These are phyloP conservation scores for Turritopsis dohrnii DNA, from an alignment of 30 jellyfish, hydroid and myxozoan species.

Conservation along the genomic window DNA sequence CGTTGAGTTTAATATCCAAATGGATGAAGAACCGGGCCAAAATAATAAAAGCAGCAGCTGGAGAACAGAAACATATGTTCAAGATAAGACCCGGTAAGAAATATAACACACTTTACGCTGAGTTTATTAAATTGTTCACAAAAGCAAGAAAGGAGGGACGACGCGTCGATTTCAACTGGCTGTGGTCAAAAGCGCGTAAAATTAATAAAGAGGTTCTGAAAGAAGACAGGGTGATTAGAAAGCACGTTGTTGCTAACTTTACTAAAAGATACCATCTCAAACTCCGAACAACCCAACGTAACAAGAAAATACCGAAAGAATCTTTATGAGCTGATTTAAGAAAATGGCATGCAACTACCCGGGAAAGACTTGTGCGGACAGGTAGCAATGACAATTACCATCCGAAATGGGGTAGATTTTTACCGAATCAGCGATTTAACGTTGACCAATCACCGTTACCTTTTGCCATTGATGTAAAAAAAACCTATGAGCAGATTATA, in stretches of 20 bases:
- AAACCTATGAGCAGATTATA: slow-evolving; percentile 30
- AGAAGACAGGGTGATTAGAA: too few relatives aligned
- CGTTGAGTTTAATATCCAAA: too few relatives aligned
- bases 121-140: background rate
- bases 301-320: too few relatives aligned
- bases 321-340: too few relatives aligned
- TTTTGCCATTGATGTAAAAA: slow-evolving; percentile 32
- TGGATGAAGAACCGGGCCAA: too few relatives aligned
- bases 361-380: slow-evolving; percentile 34
- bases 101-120: background rate
- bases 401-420: slow-evolving; percentile 41
- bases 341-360: slow-evolving; percentile 37
- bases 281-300: too few relatives aligned
- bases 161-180: background rate
- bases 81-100: background rate
- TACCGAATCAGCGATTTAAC: slow-evolving; percentile 32
- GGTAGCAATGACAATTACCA: slow-evolving; percentile 33
- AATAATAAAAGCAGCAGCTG: too few relatives aligned
- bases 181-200: background rate
- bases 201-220: background rate
- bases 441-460: slow-evolving; percentile 47
- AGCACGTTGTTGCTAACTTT: too few relatives aligned
- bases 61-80: too few relatives aligned
- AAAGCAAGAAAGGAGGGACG: background rate
- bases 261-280: too few relatives aligned